These are phyloP conservation scores for Hymenopus coronatus DNA, from an alignment of 2,888 invertebrate species.

Conservation along the genomic window DNA sequence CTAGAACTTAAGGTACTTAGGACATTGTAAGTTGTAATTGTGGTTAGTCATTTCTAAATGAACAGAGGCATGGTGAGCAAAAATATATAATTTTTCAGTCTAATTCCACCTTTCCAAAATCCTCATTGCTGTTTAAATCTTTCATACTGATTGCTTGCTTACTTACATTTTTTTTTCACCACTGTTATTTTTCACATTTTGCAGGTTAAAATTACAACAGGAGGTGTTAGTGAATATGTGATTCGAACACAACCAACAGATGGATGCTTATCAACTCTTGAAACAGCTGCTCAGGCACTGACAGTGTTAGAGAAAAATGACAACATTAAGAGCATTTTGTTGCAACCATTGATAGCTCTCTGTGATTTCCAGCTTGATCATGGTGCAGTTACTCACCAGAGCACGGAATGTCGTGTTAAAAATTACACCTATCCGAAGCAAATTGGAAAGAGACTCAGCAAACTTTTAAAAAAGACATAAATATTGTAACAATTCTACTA, in stretches of 20 bases:
- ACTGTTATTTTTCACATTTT: constrained; percentile 22
- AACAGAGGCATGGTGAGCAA: no score
- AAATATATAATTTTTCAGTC: no score
- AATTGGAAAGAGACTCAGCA: constrained; percentile 72
- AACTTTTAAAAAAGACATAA: constrained; percentile 15
- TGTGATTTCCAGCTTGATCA: constrained; percentile 85
- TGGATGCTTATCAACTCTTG: constrained; percentile 85
- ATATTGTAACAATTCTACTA: background rate
- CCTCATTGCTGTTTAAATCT: no score
- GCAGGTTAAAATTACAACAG: constrained; percentile 71
- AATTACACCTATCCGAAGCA: constrained; percentile 75
- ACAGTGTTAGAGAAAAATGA: constrained; percentile 70
- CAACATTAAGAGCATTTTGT: constrained; percentile 59
- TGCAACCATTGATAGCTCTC: constrained; percentile 76
- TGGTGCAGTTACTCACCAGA: constrained; percentile 91
- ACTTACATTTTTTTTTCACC: no score
- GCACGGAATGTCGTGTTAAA: constrained; percentile 83
- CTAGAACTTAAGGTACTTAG: no score
- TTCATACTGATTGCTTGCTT: no score
- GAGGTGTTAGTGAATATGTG: constrained; percentile 77
- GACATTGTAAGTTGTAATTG: no score
- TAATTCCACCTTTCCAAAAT: no score
- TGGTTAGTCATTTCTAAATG: no score
- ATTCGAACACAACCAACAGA: constrained; percentile 93
- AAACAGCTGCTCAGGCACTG: constrained; percentile 79